phyloP scores from a whole-genome alignment of 2,797 vertebrate genomes.

The Sebastes wilsoni region DNA sequence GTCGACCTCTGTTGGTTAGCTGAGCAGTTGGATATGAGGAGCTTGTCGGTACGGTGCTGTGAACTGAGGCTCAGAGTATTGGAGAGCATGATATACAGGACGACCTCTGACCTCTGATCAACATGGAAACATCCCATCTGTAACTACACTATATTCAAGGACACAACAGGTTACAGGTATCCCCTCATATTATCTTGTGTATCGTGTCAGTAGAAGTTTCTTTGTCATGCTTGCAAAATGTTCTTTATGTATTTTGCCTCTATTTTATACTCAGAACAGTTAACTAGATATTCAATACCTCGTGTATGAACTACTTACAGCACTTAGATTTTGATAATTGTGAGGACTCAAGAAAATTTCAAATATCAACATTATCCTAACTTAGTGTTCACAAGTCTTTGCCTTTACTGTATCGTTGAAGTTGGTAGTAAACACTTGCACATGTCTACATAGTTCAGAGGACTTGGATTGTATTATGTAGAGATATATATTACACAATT shows the following conservation, averaged over 20 bases:
- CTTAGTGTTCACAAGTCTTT: constrained; percentile 84
- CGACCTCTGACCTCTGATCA: constrained; percentile 60
- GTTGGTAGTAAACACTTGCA: constrained; percentile 87
- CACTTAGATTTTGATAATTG: constrained; percentile 85
- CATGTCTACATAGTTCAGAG: constrained; percentile 86
- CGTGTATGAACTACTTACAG: constrained; percentile 84
- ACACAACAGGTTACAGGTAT: constrained; percentile 64
- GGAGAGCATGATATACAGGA: constrained; percentile 56
- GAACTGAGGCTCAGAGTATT: constrained; percentile 28
- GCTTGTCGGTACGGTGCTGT: constrained; percentile 1
- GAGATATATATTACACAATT: constrained; percentile 86
- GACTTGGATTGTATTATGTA: constrained; percentile 86
- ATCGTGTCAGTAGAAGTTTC: constrained; percentile 76
- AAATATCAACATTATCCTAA: constrained; percentile 81
- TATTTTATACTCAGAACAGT: constrained; percentile 79
- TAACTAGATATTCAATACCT: constrained; percentile 83
- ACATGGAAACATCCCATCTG: constrained; percentile 53
- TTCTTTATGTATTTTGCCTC: constrained; percentile 82
- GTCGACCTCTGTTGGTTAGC: constrained; percentile 27
- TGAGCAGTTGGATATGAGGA: neutral
- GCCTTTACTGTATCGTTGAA: constrained; percentile 85
- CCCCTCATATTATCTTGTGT: constrained; percentile 78
- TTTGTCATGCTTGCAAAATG: constrained; percentile 81
- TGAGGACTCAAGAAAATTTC: constrained; percentile 78
- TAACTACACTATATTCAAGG: constrained; percentile 65